A percentile compares a stretch with the other conserved stretches of the same genome.
Evolutionary conservation across 2,113 vertebrate genomes (phyloP).

Genomic region (Sialia sialis): DNA sequence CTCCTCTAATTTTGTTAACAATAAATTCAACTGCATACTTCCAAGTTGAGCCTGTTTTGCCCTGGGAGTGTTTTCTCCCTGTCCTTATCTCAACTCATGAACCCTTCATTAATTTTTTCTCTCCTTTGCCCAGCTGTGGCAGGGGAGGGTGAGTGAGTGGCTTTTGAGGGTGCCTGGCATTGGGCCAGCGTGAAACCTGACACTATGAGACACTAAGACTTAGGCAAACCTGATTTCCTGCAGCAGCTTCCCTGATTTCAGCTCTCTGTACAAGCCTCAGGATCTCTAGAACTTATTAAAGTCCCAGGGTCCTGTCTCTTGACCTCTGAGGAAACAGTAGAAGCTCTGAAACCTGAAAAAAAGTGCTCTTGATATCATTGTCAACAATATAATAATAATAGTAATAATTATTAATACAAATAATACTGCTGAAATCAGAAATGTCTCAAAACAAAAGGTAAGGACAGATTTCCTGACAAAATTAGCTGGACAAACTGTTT

Average conservation of each 20-base stretch:
- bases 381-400: not conserved
- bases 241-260: not conserved
- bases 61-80: not conserved
- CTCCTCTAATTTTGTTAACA: not conserved
- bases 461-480: not conserved
- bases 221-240: not conserved
- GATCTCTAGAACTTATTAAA: not conserved
- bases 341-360: not conserved
- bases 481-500: not conserved
- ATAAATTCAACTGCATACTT: not conserved
- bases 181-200: not conserved
- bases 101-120: not conserved
- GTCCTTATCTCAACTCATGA: not conserved
- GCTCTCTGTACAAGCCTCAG: not conserved
- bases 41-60: not conserved
- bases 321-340: not conserved
- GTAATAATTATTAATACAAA: not conserved
- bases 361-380: not conserved
- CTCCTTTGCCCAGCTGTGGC: not conserved
- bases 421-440: not conserved
- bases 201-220: not conserved
- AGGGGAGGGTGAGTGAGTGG: not conserved
- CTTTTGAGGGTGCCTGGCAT: not conserved
- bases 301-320: not conserved
- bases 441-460: not conserved